phyloP scores from a whole-genome alignment of 2,113 vertebrate genomes.

The Bufo bufo region DNA sequence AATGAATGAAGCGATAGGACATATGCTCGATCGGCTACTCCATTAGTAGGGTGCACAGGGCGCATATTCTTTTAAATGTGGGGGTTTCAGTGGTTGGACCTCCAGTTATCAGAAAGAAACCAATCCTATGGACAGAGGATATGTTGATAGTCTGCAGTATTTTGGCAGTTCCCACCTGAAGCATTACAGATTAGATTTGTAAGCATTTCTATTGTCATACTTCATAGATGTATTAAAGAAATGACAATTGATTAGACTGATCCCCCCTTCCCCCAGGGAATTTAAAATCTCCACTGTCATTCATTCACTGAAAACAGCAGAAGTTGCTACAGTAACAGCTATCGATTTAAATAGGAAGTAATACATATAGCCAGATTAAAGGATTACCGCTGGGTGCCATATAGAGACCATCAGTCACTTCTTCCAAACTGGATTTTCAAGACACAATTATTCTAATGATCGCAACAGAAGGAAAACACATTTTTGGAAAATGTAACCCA shows the following conservation, averaged over 20 bases:
- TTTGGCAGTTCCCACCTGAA: too few relatives aligned
- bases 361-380: conserved; percentile 10
- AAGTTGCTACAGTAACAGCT: conserved; percentile 16
- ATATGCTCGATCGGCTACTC: too few relatives aligned
- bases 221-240: conserved; percentile 4
- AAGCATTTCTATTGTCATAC: not conserved
- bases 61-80: too few relatives aligned
- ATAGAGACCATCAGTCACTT: not conserved
- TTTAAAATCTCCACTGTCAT: conserved; percentile 24
- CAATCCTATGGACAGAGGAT: too few relatives aligned
- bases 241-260: not conserved
- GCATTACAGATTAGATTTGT: not conserved
- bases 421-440: not conserved
- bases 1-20: too few relatives aligned
- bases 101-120: too few relatives aligned
- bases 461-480: not conserved
- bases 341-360: conserved; percentile 8
- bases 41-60: too few relatives aligned
- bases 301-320: not conserved
- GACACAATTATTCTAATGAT: not conserved
- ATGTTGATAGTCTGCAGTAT: too few relatives aligned
- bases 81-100: too few relatives aligned
- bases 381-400: not conserved
- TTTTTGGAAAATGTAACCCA: not conserved
- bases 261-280: not conserved